phyloP scores from a whole-genome alignment of 2,113 vertebrate genomes.

The Jaculus jaculus region DNA sequence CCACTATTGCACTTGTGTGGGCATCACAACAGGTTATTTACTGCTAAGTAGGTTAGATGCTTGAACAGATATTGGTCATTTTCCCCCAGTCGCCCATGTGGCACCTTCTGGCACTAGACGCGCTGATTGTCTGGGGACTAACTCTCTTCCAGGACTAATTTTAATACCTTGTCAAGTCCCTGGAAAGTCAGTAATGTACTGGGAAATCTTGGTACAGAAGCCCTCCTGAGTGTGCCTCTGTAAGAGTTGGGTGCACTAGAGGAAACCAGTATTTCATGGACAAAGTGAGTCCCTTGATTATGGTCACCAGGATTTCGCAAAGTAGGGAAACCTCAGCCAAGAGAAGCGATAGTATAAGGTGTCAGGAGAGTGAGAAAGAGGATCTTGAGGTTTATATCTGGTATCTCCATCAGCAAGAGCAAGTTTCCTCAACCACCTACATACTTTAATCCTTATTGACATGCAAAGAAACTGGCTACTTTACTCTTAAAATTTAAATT shows the following conservation, averaged over 20 bases:
- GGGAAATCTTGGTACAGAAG: not conserved
- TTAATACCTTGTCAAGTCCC: not conserved
- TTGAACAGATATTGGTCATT: no score
- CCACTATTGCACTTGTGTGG: no score
- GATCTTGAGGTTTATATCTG: not conserved
- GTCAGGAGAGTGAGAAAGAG: not conserved
- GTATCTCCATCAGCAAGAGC: not conserved
- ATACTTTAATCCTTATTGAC: not conserved
- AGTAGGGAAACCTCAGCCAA: not conserved
- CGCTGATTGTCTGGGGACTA: no score
- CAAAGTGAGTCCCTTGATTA: not conserved
- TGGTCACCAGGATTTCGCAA: not conserved
- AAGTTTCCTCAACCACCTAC: not conserved
- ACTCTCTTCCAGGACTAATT: no score
- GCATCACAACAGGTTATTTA: no score
- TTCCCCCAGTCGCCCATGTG: no score
- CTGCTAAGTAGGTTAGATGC: no score
- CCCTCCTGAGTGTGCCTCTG: not conserved
- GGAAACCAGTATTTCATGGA: not conserved
- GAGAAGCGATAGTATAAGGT: not conserved
- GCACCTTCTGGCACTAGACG: no score
- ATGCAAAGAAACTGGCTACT: slow-evolving; percentile 2
- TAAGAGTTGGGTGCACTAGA: not conserved
- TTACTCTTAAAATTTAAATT: not conserved
- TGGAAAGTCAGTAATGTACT: not conserved